phyloP scores from a whole-genome alignment of 2,797 vertebrate species.

The Anguilla anguilla region DNA sequence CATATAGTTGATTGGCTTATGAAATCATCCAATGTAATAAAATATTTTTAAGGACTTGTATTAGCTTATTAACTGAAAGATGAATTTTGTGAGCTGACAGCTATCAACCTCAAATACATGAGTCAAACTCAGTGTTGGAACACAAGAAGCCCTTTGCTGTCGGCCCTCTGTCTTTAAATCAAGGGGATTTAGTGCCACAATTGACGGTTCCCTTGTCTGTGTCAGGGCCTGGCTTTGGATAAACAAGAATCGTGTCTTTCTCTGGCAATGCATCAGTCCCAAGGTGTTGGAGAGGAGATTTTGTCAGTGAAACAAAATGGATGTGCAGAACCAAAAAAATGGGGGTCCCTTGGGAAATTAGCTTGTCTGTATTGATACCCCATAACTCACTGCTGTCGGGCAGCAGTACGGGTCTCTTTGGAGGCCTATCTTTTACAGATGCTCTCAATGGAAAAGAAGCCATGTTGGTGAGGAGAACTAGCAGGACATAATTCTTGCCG shows the following conservation, averaged over 20 bases:
- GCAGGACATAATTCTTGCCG: background rate
- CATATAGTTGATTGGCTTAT: background rate
- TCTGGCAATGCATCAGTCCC: slow-evolving; percentile 2
- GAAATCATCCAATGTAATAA: background rate
- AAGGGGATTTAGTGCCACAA: background rate
- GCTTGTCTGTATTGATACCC: background rate
- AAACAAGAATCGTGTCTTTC: background rate
- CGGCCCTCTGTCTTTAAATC: background rate
- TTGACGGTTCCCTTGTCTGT: background rate
- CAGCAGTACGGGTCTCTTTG: background rate
- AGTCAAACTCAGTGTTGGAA: background rate
- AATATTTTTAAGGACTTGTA: background rate
- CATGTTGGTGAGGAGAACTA: background rate
- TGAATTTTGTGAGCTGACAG: background rate
- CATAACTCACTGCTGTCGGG: slow-evolving; percentile 6
- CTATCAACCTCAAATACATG: background rate
- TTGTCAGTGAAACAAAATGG: slow-evolving; percentile 18
- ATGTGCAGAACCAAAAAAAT: background rate
- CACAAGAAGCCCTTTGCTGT: background rate
- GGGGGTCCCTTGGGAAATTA: slow-evolving; percentile 15
- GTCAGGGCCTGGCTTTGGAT: slow-evolving; percentile 3
- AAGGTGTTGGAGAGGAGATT: slow-evolving; percentile 3
- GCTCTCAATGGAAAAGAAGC: background rate
- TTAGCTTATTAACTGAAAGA: background rate
- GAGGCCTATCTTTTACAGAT: background rate